Percentiles rank a stretch among this genome's conserved stretches.
phyloP scores from a whole-genome alignment of 2,888 invertebrate genomes.

The Cheilosia grossa region DNA sequence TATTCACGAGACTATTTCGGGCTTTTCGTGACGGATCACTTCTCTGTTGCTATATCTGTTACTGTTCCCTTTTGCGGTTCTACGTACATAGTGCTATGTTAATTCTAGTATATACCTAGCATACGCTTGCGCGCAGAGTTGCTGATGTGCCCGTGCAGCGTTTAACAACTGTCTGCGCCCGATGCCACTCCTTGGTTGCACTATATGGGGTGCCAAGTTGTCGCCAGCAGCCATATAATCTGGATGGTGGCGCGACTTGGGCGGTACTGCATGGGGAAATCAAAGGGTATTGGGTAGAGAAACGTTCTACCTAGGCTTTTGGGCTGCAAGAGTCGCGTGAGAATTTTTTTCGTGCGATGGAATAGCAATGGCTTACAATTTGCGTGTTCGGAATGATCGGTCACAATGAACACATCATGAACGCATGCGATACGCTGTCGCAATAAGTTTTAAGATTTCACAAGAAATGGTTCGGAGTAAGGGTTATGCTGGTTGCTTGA shows the following conservation, averaged over 20 bases:
- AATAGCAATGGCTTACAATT: slow-evolving; percentile 12
- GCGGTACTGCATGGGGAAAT: slow-evolving; percentile 52
- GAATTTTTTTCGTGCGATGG: slow-evolving; percentile 4
- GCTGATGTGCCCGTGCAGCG: slow-evolving; percentile 42
- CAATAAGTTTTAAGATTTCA: neutral
- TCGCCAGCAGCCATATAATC: slow-evolving; percentile 56
- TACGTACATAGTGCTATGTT: slow-evolving; percentile 49
- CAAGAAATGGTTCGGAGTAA: neutral
- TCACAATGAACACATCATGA: neutral
- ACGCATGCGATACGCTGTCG: slow-evolving; percentile 3
- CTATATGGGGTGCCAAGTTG: slow-evolving; percentile 68
- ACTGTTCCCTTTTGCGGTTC: slow-evolving; percentile 62
- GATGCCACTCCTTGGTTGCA: slow-evolving; percentile 65
- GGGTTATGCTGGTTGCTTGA: neutral
- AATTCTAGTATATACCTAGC: slow-evolving; percentile 53
- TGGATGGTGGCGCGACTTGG: slow-evolving; percentile 5
- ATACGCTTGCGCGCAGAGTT: slow-evolving; percentile 19
- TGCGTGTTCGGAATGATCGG: slow-evolving; percentile 28
- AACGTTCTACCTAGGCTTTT: slow-evolving; percentile 32
- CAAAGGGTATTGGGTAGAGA: slow-evolving; percentile 37
- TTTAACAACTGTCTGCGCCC: slow-evolving; percentile 5
- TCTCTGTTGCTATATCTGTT: slow-evolving; percentile 25
- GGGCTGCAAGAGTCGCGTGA: slow-evolving; percentile 28
- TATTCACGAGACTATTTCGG: slow-evolving; percentile 32
- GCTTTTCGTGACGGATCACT: slow-evolving; percentile 70